phyloP scores from a whole-genome alignment of 2,113 vertebrate genomes.

The Cavia porcellus region DNA sequence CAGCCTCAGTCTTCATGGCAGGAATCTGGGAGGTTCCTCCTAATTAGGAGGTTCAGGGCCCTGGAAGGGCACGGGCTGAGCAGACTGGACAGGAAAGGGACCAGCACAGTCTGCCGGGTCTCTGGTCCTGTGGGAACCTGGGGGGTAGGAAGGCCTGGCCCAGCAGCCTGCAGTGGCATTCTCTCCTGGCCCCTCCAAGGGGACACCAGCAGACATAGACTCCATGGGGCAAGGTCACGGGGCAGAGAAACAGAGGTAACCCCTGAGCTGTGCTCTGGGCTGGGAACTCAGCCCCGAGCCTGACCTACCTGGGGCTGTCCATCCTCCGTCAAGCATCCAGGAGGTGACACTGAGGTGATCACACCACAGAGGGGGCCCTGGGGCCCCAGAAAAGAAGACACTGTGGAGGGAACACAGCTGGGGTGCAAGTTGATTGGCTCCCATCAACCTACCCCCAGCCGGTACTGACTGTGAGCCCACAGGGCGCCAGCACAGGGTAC shows the following conservation, averaged over 20 bases:
- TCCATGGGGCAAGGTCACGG: background rate
- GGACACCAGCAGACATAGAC: fast-evolving
- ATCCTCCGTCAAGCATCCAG: no score
- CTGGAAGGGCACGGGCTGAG: background rate
- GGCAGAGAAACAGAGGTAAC: background rate
- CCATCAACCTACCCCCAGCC: background rate
- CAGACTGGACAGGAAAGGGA: background rate
- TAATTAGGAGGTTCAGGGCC: background rate
- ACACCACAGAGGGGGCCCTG: background rate
- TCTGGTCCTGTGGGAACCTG: fast-evolving
- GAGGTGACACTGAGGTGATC: background rate
- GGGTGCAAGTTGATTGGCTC: background rate
- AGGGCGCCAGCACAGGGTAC: background rate
- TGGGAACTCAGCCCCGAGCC: background rate
- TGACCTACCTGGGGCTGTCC: fast-evolving
- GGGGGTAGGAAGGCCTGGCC: fast-evolving
- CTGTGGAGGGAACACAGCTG: background rate
- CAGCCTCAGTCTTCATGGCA: background rate
- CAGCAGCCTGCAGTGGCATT: background rate
- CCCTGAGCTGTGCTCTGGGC: background rate
- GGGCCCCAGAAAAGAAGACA: background rate
- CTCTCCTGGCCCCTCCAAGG: background rate
- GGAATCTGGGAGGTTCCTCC: background rate
- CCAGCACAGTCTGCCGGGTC: background rate
- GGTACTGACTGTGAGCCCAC: background rate